Percentiles rank a stretch among this genome's conserved stretches.
These are phyloP conservation scores for Acanthaster planci DNA, from an alignment of 35 echinoderm and acorn worm genomes.

Conservation along the genomic window DNA sequence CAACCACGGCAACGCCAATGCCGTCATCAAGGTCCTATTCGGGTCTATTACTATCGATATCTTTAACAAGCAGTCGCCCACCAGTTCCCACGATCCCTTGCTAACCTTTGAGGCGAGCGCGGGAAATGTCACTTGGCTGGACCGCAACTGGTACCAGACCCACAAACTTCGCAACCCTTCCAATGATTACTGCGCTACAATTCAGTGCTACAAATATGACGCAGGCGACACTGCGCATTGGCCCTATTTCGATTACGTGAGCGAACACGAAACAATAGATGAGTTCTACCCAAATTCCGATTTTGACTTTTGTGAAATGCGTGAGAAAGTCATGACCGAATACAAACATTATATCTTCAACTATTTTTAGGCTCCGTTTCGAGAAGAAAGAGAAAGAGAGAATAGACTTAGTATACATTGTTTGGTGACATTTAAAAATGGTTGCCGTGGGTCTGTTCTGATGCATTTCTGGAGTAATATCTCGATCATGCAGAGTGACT, in stretches of 20 bases:
- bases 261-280: background rate
- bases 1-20: constrained; percentile 55
- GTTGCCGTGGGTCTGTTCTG: too few species aligned
- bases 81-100: background rate
- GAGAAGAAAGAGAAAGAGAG: too few species aligned
- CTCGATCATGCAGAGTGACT: too few species aligned
- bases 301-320: constrained; percentile 37
- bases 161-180: constrained; percentile 40
- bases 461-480: too few species aligned
- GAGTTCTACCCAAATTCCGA: constrained; percentile 41
- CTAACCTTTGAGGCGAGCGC: background rate
- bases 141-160: constrained; percentile 54
- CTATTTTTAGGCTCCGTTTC: too few species aligned
- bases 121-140: constrained; percentile 43
- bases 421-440: too few species aligned
- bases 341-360: too few species aligned
- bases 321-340: background rate
- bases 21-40: constrained; percentile 47
- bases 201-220: constrained; percentile 54
- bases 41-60: constrained; percentile 24
- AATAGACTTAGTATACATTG: too few species aligned
- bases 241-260: constrained; percentile 50
- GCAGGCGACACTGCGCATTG: constrained; percentile 26
- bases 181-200: constrained; percentile 49
- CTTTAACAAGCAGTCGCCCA: constrained; percentile 31